A percentile compares a stretch with the other conserved stretches of the same genome.
Evolutionary conservation across 37 sponge, comb jelly and placozoan species (phyloP).

Genomic region (Hormiphora californensis): DNA sequence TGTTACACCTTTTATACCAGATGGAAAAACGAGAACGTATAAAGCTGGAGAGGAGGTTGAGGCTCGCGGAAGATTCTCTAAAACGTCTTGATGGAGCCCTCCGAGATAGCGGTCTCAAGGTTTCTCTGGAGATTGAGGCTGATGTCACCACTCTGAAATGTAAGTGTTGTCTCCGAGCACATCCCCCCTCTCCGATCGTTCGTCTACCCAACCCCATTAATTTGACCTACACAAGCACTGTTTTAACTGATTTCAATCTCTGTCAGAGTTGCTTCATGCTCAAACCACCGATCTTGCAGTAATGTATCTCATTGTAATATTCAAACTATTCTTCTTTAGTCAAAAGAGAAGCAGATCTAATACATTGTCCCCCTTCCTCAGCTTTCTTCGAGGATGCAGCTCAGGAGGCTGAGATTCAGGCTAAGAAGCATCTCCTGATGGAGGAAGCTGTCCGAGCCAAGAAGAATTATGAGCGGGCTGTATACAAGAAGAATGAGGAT

Average conservation of each 20-base stretch:
- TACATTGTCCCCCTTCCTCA: constrained; percentile 22
- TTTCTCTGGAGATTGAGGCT: constrained; percentile 86
- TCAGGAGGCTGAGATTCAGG: constrained; percentile 81
- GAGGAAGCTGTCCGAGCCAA: constrained; percentile 72
- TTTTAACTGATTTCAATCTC: no score
- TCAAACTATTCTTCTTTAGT: no score
- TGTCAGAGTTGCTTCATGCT: no score
- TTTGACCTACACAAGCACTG: no score
- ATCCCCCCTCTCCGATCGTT: background rate
- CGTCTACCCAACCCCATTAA: background rate
- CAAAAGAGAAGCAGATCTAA: no score
- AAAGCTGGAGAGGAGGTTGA: constrained; percentile 76
- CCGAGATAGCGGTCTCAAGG: constrained; percentile 84
- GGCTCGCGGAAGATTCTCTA: constrained; percentile 90
- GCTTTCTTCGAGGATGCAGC: constrained; percentile 93
- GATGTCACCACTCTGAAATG: constrained; percentile 86
- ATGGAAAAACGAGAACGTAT: constrained; percentile 73
- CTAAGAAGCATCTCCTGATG: constrained; percentile 82
- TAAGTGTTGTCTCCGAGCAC: constrained; percentile 3
- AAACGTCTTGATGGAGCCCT: constrained; percentile 87
- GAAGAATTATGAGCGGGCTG: background rate
- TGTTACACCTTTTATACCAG: no score
- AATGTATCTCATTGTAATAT: no score
- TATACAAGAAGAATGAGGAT: background rate
- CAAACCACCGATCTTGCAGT: no score